Evolutionary conservation across 2,888 invertebrate species (phyloP).

Genomic region (Hermaeophaga mercurialis): DNA sequence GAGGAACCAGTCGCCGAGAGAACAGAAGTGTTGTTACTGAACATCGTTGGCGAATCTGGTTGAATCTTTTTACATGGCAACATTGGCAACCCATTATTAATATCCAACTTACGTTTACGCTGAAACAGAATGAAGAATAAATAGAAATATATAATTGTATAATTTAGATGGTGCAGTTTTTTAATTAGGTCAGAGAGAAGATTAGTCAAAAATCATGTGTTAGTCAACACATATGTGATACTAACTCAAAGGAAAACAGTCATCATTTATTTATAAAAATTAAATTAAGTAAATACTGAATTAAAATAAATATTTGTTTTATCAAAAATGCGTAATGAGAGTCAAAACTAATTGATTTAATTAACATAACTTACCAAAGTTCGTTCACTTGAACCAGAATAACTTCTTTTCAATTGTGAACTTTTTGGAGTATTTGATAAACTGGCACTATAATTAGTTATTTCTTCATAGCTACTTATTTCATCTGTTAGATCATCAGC

Average conservation of each 20-base stretch:
- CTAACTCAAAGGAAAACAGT: slow-evolving; percentile 41
- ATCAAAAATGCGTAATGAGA: too few species aligned
- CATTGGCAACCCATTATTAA: slow-evolving; percentile 59
- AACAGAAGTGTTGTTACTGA: slow-evolving; percentile 36
- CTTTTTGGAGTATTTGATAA: slow-evolving; percentile 44
- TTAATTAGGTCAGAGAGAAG: slow-evolving; percentile 54
- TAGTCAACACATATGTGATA: slow-evolving; percentile 44
- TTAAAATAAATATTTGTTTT: too few species aligned
- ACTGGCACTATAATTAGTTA: slow-evolving; percentile 29
- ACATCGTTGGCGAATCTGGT: slow-evolving; percentile 32
- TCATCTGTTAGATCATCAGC: slow-evolving; percentile 40
- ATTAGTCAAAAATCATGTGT: slow-evolving; percentile 50
- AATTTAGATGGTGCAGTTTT: neutral
- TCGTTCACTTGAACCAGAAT: slow-evolving; percentile 42
- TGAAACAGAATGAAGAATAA: slow-evolving; percentile 43
- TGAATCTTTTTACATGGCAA: slow-evolving; percentile 61
- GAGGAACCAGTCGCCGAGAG: slow-evolving; percentile 32
- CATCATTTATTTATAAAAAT: slow-evolving; percentile 28
- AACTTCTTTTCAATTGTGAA: slow-evolving; percentile 42
- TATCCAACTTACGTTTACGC: slow-evolving; percentile 60
- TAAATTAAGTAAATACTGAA: too few species aligned
- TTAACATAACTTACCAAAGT: slow-evolving; percentile 43
- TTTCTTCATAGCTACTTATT: slow-evolving; percentile 32
- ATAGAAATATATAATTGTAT: slow-evolving; percentile 6
- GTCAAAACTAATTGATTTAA: neutral